A percentile compares a stretch with the other conserved stretches of the same genome.
phyloP scores from a whole-genome alignment of 2,113 vertebrate species.

The Tenrec ecaudatus region DNA sequence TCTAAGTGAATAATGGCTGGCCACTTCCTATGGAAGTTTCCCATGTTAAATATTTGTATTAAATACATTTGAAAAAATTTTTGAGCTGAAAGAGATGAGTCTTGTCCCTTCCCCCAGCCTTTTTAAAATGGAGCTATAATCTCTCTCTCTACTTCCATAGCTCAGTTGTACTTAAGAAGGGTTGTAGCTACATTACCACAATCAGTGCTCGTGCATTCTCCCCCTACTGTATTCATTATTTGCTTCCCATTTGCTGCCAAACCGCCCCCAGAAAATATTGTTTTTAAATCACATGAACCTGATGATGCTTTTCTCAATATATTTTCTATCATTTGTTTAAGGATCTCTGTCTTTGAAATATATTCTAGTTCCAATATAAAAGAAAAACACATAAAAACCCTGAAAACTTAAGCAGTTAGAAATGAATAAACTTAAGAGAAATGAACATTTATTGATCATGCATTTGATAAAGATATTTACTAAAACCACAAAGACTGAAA shows the following conservation, averaged over 20 bases:
- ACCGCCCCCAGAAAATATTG: too few relatives aligned
- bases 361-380: background rate
- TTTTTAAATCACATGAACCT: too few relatives aligned
- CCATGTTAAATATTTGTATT: background rate
- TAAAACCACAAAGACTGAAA: background rate
- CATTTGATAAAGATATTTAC: constrained; percentile 23
- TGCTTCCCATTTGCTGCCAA: too few relatives aligned
- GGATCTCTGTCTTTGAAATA: constrained; percentile 38
- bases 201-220: too few relatives aligned
- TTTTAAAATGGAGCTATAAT: too few relatives aligned
- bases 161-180: too few relatives aligned
- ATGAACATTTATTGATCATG: constrained; percentile 24
- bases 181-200: too few relatives aligned
- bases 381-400: background rate
- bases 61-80: background rate
- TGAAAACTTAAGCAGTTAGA: constrained; percentile 31
- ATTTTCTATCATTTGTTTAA: constrained; percentile 49
- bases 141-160: too few relatives aligned
- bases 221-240: too few relatives aligned
- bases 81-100: too few relatives aligned
- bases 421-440: constrained; percentile 43
- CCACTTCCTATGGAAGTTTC: background rate
- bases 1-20: background rate
- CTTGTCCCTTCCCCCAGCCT: too few relatives aligned
- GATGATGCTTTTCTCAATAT: background rate